A percentile compares a stretch with the other conserved stretches of the same genome.
These are phyloP conservation scores for Alethe diademata DNA, from an alignment of 2,113 vertebrate species.

Conservation along the genomic window DNA sequence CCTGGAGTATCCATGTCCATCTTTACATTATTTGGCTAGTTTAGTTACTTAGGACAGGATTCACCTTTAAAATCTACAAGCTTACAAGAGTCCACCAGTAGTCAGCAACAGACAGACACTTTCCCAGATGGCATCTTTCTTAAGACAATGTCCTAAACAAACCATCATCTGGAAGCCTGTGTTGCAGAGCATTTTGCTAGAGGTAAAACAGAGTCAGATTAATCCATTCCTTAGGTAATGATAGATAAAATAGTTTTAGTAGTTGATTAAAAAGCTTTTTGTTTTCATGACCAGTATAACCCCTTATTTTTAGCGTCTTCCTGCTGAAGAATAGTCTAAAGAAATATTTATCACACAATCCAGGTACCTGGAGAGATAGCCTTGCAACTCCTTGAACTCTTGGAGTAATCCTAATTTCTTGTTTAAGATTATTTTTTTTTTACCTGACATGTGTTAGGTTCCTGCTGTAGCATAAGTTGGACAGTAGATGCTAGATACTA, in stretches of 20 bases:
- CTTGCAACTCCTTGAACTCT: neutral
- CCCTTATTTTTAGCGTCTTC: neutral
- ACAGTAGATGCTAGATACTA: neutral
- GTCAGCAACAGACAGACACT: neutral
- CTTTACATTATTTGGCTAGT: neutral
- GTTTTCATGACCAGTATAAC: neutral
- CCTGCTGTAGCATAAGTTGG: neutral
- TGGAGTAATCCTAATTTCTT: neutral
- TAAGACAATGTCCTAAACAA: neutral
- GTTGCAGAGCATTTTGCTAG: neutral
- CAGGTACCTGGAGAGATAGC: neutral
- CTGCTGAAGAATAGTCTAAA: neutral
- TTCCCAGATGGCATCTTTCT: neutral
- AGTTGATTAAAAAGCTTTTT: neutral
- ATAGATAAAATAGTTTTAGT: neutral
- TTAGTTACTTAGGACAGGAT: neutral
- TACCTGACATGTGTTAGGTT: neutral
- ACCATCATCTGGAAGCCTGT: accelerated
- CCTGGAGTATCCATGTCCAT: neutral
- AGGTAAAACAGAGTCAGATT: neutral
- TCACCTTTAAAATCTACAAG: neutral
- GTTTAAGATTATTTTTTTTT: neutral
- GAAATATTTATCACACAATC: neutral
- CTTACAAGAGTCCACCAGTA: neutral
- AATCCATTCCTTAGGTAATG: neutral